These are phyloP conservation scores for Scartelaos histophorus DNA, from an alignment of 2,113 vertebrate genomes.

Conservation along the genomic window DNA sequence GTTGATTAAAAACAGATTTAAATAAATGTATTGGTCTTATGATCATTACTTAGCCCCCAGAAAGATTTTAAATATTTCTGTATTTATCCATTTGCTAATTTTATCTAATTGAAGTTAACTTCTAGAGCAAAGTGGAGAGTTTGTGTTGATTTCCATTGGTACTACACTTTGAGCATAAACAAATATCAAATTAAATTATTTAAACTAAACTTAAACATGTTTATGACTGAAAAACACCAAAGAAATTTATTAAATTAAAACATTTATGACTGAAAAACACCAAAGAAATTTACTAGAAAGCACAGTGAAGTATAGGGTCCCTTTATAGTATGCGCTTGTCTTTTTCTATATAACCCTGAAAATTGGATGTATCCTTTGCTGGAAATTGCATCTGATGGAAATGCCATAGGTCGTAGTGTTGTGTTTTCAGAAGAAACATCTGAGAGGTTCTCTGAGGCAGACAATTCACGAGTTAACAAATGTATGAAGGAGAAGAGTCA, in stretches of 20 bases:
- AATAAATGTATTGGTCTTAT: too few relatives aligned
- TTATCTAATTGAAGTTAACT: too few relatives aligned
- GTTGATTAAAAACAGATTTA: too few relatives aligned
- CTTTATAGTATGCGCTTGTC: background rate
- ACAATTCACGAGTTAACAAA: conserved; percentile 9
- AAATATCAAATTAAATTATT: background rate
- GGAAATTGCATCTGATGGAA: conserved; percentile 30
- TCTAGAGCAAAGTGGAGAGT: background rate
- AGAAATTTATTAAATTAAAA: background rate
- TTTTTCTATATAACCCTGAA: conserved; percentile 7
- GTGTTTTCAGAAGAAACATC: conserved; percentile 23
- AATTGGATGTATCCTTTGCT: conserved; percentile 15
- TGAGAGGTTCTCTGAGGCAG: conserved; percentile 15
- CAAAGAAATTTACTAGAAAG: background rate
- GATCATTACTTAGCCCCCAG: too few relatives aligned
- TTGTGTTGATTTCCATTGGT: background rate
- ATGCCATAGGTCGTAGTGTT: conserved; percentile 19
- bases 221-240: background rate
- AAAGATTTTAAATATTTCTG: too few relatives aligned
- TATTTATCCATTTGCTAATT: too few relatives aligned
- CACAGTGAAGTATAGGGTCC: background rate
- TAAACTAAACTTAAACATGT: background rate
- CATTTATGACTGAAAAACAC: background rate
- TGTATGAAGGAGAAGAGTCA: conserved; percentile 28
- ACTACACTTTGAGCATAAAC: background rate